Evolutionary conservation across 64 coral and sea anemone species (phyloP), one percentile per base, ranked within the genome.

Genomic region (Hydrozoanthus tunicans): DNA sequence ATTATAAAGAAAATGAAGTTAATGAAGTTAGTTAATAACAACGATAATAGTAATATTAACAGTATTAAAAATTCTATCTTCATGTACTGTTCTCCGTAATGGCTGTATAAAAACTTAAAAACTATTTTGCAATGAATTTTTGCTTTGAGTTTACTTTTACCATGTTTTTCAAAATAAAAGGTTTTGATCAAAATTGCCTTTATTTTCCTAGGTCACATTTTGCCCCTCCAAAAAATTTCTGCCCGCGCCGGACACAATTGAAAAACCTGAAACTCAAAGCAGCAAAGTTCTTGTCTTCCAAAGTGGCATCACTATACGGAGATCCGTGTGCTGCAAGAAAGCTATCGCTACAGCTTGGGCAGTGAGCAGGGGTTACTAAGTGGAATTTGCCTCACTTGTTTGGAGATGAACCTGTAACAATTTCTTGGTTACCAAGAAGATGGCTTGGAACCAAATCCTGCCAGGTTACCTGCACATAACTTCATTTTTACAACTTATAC

Each of bases 341-440:
- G 51, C 32, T 82, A 65, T 24, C 60, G 27, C 60, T 10, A n/a
- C 59, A 65, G 25, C 80, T 6, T 15, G 10, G 80, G 17, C 80
- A 66, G 80, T 23, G 61, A 64, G 27, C 7, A 6, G 60, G 60
- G 43, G 27, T 64, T 53, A 82, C 61, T 15, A 82, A 82, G 60
- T 83, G 81, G 81, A 64, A 64, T 53, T 51, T 83, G 17, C 81
- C 81, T 65, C 81, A 68, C 20, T 52, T 83, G 51, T 83, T 53
- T 83, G 63, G 81, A 52, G 81, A 83, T 12, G 59, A 66, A 15
- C 62, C 64, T 54, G 56, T 43, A 43, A 43, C 2, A 43, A 43
- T 2, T 2, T 2, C 32, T 43, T 43, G 32, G 32, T 20, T 20
- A 20, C 20, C 20, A 20, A 20, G 20, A 20, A 20, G 20, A 20